Evolutionary conservation across 2,888 invertebrate genomes (phyloP).

Genomic region (Electrophaes corylata): DNA sequence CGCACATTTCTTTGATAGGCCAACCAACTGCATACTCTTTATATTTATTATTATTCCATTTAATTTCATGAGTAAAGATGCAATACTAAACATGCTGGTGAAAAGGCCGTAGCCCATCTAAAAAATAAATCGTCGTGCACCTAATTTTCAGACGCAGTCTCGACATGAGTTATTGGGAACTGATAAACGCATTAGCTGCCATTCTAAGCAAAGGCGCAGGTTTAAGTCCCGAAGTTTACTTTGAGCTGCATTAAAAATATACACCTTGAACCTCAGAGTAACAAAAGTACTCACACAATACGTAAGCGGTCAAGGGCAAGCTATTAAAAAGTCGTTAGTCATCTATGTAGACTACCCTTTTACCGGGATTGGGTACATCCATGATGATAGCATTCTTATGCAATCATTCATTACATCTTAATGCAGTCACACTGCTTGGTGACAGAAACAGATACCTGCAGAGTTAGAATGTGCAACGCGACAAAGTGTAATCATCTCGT

Average conservation of each 20-base stretch:
- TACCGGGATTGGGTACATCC: neutral
- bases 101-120: too few species aligned
- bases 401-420: neutral
- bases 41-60: neutral
- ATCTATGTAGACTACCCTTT: conserved; percentile 1
- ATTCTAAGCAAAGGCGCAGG: too few species aligned
- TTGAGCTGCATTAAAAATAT: too few species aligned
- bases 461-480: too few species aligned
- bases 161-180: too few species aligned
- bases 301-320: conserved; percentile 19
- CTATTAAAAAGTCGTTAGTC: conserved; percentile 14
- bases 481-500: too few species aligned
- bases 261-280: neutral
- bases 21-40: neutral
- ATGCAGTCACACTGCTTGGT: too few species aligned
- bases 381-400: neutral
- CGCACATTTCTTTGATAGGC: neutral
- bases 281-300: neutral
- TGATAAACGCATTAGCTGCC: too few species aligned
- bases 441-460: too few species aligned
- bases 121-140: too few species aligned
- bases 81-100: neutral
- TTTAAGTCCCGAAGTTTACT: too few species aligned
- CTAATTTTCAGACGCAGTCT: too few species aligned
- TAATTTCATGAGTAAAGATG: neutral